Conservation (phyloP, 2,888 invertebrate species). For the Dryobotodes eremita region DNA sequence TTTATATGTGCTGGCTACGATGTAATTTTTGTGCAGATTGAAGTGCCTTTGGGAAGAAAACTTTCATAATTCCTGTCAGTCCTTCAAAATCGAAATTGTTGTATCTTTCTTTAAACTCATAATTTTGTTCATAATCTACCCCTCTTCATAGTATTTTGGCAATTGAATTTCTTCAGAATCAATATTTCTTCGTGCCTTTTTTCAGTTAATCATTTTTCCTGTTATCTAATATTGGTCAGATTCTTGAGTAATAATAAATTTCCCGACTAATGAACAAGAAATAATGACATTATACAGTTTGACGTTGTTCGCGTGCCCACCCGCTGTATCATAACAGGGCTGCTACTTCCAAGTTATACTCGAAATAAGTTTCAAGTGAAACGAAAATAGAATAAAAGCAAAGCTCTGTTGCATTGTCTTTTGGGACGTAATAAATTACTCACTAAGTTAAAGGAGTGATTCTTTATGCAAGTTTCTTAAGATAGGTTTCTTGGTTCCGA, state of each 20-base stretch:
- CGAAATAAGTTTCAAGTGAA: neutral
- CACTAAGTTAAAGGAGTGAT: neutral
- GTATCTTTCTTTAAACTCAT: neutral
- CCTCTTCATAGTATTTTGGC: no score
- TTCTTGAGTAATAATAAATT: slow-evolving; percentile 54
- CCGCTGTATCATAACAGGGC: slow-evolving; percentile 45
- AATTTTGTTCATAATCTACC: neutral
- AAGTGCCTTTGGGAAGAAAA: neutral
- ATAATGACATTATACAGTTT: slow-evolving; percentile 59
- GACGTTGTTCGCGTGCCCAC: slow-evolving; percentile 59
- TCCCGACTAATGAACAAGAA: slow-evolving; percentile 51
- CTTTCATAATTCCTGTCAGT: neutral
- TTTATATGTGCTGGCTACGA: slow-evolving; percentile 20
- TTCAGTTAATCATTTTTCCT: slow-evolving; percentile 3
- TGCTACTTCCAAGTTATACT: slow-evolving; percentile 38
- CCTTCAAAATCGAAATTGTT: neutral
- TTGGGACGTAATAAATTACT: slow-evolving; percentile 17
- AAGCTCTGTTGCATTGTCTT: slow-evolving; percentile 23
- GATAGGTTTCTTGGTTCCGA: neutral
- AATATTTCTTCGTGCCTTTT: neutral
- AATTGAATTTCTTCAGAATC: no score
- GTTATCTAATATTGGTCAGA: slow-evolving; percentile 30
- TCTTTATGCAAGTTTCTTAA: neutral
- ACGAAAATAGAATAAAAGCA: slow-evolving; percentile 17
- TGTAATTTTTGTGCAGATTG: neutral